phyloP scores from a whole-genome alignment of 2,113 vertebrate species.

The Brachyhypopomus occidentalis region DNA sequence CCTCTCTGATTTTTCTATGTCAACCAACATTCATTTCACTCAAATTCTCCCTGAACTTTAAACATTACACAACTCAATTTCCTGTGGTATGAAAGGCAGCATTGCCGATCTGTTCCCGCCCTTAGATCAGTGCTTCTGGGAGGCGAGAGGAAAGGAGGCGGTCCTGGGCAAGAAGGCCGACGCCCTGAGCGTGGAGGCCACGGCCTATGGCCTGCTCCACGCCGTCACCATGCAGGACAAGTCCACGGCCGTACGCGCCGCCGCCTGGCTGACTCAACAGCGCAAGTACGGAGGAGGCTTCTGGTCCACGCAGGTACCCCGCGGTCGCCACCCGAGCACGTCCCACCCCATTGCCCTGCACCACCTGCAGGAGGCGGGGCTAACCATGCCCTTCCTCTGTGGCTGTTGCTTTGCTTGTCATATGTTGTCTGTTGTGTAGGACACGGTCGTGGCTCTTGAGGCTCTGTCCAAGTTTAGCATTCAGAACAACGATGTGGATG shows the following conservation, averaged over 20 bases:
- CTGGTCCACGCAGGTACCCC: slow-evolving; percentile 57
- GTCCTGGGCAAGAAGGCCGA: slow-evolving; percentile 24
- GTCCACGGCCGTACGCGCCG: neutral
- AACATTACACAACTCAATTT: neutral
- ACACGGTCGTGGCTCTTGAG: slow-evolving; percentile 63
- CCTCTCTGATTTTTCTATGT: too few species aligned
- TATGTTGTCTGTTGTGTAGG: slow-evolving; percentile 37
- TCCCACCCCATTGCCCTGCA: too few species aligned
- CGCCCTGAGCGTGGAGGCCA: slow-evolving; percentile 55
- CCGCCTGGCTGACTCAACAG: slow-evolving; percentile 58
- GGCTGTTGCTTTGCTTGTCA: neutral
- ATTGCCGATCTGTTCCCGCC: neutral
- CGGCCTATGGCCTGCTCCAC: slow-evolving; percentile 56
- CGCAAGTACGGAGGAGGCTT: slow-evolving; percentile 60
- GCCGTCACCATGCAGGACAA: slow-evolving; percentile 32
- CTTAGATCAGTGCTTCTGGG: slow-evolving; percentile 55
- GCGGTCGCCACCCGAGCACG: neutral
- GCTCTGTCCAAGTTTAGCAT: slow-evolving; percentile 53
- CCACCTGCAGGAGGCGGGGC: neutral
- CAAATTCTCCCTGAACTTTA: too few species aligned
- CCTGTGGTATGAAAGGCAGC: too few species aligned
- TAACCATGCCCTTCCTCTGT: neutral
- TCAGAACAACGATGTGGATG: slow-evolving; percentile 35
- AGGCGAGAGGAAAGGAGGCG: neutral
- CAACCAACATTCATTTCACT: too few species aligned